Evolutionary conservation across 2,113 vertebrate genomes (phyloP), one percentile per base, ranked within the genome.

Genomic region (Octodon degus): DNA sequence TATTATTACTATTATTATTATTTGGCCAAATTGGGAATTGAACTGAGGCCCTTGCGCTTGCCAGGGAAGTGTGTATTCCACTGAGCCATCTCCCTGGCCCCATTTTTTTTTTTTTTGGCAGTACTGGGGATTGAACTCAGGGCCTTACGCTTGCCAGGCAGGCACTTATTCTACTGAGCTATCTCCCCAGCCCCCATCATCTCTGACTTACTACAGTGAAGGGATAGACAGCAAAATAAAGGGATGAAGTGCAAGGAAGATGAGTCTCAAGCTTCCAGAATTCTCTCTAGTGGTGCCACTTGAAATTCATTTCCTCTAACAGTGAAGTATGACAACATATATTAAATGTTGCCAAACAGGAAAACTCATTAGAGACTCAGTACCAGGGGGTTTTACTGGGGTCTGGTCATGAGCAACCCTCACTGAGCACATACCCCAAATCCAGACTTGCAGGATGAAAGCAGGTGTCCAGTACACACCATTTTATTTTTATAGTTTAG

Each of bases 401-500:
- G 25, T 19, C 32, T 93, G 55, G 50, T 58, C 60, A 37, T 19
- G 0, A 62, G 17, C 34, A 92, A 2, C 30, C 74, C 58, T 58
- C 53, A 24, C 27, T 32, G n/a, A 89, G n/a, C 47, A 70, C 25
- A 55, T 74, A 90, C n/a, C 53, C 67, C 60, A 72, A 86, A 62
- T 92, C 58, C 43, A 68, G 32, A n/a, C 32, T 67, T 17, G 34
- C 13, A 30, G 50, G n/a, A 68, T 60, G 40, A 90, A 86, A 94
- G 22, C 67, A 76, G 17, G 43, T 86, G 32, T 86, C 81, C 25
- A 93, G 43, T 25, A 34, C 43, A 77, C 25, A 79, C 72, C 37
- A 47, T 93, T 60, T 63, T 91, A 40, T 82, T 93, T 91, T 58
- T 63, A 53, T n/a, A 92, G 16, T 67, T 86, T 43, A 43, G 43